Conservation (phyloP, 92 coral and sea anemone genomes). For the Chrysogorgia sp. region DNA sequence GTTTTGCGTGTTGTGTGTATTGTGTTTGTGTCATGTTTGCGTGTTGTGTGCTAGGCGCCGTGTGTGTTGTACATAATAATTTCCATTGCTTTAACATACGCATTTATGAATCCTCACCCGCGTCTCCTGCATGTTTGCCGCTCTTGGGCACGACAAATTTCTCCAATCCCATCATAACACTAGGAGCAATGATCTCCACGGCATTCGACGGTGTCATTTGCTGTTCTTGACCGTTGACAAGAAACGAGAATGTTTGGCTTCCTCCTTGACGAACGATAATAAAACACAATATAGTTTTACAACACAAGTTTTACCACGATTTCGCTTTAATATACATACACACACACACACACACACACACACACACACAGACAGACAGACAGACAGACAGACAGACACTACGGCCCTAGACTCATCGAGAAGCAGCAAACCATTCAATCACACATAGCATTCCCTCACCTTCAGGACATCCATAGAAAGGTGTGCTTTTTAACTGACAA, state of each 20-base stretch:
- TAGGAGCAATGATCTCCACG: constrained; percentile 86
- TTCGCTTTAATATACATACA: neutral
- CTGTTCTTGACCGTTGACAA: constrained; percentile 75
- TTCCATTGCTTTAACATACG: too few species aligned
- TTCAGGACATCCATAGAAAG: constrained; percentile 90
- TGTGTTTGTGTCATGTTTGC: too few species aligned
- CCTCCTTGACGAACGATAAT: constrained; percentile 46
- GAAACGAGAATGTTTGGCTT: constrained; percentile 68
- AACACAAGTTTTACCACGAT: neutral
- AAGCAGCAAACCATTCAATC: neutral
- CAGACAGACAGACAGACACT: too few species aligned
- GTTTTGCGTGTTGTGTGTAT: too few species aligned
- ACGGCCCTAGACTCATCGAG: neutral
- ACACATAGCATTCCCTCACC: constrained; percentile 60
- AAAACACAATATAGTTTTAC: neutral
- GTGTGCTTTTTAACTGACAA: constrained; percentile 80
- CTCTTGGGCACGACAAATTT: constrained; percentile 58
- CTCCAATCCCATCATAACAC: constrained; percentile 86
- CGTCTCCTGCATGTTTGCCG: neutral
- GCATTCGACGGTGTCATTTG: constrained; percentile 75
- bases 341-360: too few species aligned
- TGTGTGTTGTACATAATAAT: too few species aligned
- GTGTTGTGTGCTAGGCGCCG: too few species aligned
- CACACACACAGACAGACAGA: too few species aligned
- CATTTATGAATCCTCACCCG: neutral